Conservation (phyloP, 2,888 invertebrate genomes). For the Drosophila acutilabella region DNA sequence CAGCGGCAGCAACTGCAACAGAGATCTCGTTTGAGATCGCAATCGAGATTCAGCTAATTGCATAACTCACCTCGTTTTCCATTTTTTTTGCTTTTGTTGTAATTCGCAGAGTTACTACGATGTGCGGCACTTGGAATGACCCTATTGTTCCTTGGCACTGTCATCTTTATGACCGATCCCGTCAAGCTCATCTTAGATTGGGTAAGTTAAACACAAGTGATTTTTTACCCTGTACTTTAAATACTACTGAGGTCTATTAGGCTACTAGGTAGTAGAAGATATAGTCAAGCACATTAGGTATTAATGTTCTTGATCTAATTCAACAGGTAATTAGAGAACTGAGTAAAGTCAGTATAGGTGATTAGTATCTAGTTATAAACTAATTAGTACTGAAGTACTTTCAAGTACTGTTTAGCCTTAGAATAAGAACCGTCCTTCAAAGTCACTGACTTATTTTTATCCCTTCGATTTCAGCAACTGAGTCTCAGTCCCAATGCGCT, state of each 20-base stretch:
- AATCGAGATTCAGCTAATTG: slow-evolving; percentile 33
- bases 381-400: too few relatives aligned
- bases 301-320: too few relatives aligned
- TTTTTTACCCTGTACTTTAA: background rate
- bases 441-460: background rate
- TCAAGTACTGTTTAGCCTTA: too few relatives aligned
- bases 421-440: too few relatives aligned
- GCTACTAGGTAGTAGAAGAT: too few relatives aligned
- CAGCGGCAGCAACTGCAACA: too few relatives aligned
- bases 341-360: too few relatives aligned
- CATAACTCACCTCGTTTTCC: slow-evolving; percentile 68
- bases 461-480: slow-evolving; percentile 72
- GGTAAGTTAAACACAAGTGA: slow-evolving; percentile 66
- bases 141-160: slow-evolving; percentile 74
- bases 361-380: too few relatives aligned
- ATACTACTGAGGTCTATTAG: too few relatives aligned
- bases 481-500: slow-evolving; percentile 86
- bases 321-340: too few relatives aligned
- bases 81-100: slow-evolving; percentile 50
- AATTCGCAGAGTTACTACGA: slow-evolving; percentile 77
- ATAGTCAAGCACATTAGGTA: too few relatives aligned
- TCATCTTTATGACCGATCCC: slow-evolving; percentile 79
- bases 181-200: slow-evolving; percentile 77
- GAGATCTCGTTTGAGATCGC: too few relatives aligned
- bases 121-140: slow-evolving; percentile 79